phyloP scores from a whole-genome alignment of 2,888 invertebrate genomes.

The Myopa testacea region DNA sequence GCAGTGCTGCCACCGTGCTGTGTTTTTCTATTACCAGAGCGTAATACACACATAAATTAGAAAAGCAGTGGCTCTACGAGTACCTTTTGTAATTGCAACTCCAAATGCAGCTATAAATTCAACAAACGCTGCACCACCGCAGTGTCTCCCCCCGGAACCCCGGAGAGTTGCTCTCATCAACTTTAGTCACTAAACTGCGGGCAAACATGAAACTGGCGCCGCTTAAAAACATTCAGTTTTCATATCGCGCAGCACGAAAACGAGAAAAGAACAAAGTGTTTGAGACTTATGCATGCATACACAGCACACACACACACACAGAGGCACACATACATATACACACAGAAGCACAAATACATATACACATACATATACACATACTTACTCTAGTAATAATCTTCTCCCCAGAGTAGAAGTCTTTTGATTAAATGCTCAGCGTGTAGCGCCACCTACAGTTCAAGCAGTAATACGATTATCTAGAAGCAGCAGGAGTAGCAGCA shows the following conservation, averaged over 20 bases:
- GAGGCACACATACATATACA: not conserved
- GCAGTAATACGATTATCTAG: constrained; percentile 20
- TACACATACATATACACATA: not conserved
- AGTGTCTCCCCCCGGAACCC: not conserved
- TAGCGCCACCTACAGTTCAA: not conserved
- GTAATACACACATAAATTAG: constrained; percentile 13
- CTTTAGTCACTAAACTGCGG: not conserved
- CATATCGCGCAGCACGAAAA: not conserved
- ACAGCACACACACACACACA: constrained; percentile 3
- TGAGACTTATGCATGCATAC: too few relatives aligned
- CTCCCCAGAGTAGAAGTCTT: not conserved
- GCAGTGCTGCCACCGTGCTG: not conserved
- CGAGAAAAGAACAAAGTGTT: constrained; percentile 15
- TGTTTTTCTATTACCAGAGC: not conserved
- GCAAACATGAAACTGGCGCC: constrained; percentile 25
- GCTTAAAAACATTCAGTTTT: constrained; percentile 21
- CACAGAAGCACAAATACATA: not conserved
- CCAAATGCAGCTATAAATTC: constrained; percentile 28
- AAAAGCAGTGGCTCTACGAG: not conserved
- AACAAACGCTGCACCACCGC: not conserved
- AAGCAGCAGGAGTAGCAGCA: constrained; percentile 14
- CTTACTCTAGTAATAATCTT: not conserved
- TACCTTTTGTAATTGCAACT: constrained; percentile 10
- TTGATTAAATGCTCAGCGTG: constrained; percentile 20
- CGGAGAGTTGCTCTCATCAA: not conserved